phyloP scores from a whole-genome alignment of 1,140 invertebrate genomes.

The Zaprionus camerounensis region DNA sequence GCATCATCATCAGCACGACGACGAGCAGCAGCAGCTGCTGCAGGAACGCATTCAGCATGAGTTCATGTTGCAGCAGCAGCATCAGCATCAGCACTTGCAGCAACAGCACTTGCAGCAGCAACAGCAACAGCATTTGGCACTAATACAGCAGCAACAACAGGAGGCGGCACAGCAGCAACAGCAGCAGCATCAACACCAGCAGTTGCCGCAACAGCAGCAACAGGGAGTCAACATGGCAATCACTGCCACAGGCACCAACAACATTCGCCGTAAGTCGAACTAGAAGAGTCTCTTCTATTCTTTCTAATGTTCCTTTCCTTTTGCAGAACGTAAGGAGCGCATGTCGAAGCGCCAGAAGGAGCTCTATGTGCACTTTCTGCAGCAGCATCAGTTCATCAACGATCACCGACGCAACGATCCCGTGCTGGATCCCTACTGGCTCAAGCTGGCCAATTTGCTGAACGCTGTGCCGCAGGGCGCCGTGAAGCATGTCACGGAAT shows the following conservation, averaged over 20 bases:
- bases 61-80: slow-evolving; percentile 73
- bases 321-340: slow-evolving; percentile 76
- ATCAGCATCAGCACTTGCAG: slow-evolving; percentile 72
- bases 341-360: slow-evolving; percentile 82
- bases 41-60: slow-evolving; percentile 77
- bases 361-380: slow-evolving; percentile 78
- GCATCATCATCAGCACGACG: slow-evolving; percentile 53
- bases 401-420: slow-evolving; percentile 78
- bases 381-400: slow-evolving; percentile 78
- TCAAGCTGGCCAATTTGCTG: slow-evolving; percentile 74
- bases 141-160: slow-evolving; percentile 69
- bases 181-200: slow-evolving; percentile 53
- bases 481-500: slow-evolving; percentile 78
- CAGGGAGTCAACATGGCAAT: slow-evolving; percentile 66
- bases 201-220: slow-evolving; percentile 61
- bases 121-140: slow-evolving; percentile 63
- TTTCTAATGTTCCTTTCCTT: background rate
- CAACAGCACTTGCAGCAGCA: slow-evolving; percentile 71
- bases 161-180: slow-evolving; percentile 59
- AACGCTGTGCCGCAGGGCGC: slow-evolving; percentile 79
- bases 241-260: slow-evolving; percentile 58
- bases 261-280: slow-evolving; percentile 62
- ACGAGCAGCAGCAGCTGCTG: slow-evolving; percentile 59
- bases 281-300: background rate
- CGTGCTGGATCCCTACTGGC: slow-evolving; percentile 75